Percentiles rank a stretch among this genome's conserved stretches.
These are phyloP conservation scores for Bugula neritina DNA, from an alignment of 2,888 invertebrate species.

Conservation along the genomic window DNA sequence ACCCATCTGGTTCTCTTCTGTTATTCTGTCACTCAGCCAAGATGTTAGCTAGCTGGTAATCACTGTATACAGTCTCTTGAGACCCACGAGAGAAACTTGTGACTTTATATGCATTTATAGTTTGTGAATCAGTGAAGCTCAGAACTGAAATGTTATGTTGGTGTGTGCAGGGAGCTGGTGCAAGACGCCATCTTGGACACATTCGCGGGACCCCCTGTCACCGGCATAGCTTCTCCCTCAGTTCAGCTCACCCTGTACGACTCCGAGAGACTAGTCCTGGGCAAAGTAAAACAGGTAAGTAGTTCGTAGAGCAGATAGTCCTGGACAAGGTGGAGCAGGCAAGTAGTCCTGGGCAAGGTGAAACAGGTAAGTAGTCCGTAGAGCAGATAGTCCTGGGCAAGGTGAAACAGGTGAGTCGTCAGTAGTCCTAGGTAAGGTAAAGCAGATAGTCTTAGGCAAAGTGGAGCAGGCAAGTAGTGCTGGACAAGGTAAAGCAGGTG, in stretches of 20 bases:
- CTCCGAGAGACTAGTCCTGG: conserved; percentile 65
- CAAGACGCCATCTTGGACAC: conserved; percentile 67
- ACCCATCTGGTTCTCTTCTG: no score
- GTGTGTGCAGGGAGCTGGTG: conserved; percentile 55
- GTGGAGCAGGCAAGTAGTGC: no score
- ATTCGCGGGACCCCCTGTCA: conserved; percentile 69
- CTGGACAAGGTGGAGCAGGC: neutral
- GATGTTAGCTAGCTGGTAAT: no score
- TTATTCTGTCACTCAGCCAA: no score
- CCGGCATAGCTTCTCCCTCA: conserved; percentile 69
- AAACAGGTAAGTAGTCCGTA: conserved; percentile 59
- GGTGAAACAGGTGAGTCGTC: neutral
- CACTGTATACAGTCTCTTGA: no score
- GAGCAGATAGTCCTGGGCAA: neutral
- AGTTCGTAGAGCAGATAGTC: neutral
- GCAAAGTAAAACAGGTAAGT: conserved; percentile 64
- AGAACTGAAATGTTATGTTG: no score
- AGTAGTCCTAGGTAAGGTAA: conserved; percentile 56
- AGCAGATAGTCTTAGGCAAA: neutral
- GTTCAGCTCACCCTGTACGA: conserved; percentile 74
- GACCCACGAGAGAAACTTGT: no score
- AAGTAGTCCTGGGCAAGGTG: conserved; percentile 55
- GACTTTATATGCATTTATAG: no score
- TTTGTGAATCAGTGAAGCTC: no score
- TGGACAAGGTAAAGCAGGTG: no score